These are phyloP conservation scores for Epinotia brunnichana DNA, from an alignment of 2,888 invertebrate species.

Conservation along the genomic window DNA sequence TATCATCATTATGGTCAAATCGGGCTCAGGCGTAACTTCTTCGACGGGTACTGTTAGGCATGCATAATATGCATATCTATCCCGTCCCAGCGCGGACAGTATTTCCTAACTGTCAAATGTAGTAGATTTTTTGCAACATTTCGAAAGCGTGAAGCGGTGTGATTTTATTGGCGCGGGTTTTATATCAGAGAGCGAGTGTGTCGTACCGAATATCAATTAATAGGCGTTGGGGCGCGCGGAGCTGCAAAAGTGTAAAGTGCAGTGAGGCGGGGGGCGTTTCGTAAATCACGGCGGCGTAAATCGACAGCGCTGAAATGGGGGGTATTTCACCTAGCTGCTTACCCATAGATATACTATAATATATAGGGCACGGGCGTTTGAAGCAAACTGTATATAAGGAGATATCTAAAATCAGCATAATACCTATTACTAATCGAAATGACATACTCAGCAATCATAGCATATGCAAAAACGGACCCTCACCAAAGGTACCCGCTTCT, in stretches of 20 bases:
- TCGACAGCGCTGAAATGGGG: conserved; percentile 69
- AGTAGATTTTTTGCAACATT: conserved; percentile 41
- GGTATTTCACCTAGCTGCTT: conserved; percentile 39
- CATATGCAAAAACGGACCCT: too few relatives aligned
- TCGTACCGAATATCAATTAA: conserved; percentile 78
- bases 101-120: conserved; percentile 36
- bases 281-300: conserved; percentile 78
- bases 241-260: conserved; percentile 83
- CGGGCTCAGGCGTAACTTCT: too few relatives aligned
- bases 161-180: conserved; percentile 50
- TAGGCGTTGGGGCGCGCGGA: conserved; percentile 74
- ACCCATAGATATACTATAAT: conserved; percentile 32
- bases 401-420: background rate
- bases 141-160: conserved; percentile 45
- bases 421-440: too few relatives aligned
- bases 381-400: background rate
- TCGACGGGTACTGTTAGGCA: too few relatives aligned
- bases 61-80: background rate
- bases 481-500: too few relatives aligned
- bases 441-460: too few relatives aligned
- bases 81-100: background rate
- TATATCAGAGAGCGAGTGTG: conserved; percentile 60
- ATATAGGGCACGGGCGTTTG: background rate
- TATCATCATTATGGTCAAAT: too few relatives aligned
- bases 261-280: conserved; percentile 75